These are phyloP conservation scores for Zeugodacus cucurbitae DNA, from an alignment of 1,140 invertebrate species.

Conservation along the genomic window DNA sequence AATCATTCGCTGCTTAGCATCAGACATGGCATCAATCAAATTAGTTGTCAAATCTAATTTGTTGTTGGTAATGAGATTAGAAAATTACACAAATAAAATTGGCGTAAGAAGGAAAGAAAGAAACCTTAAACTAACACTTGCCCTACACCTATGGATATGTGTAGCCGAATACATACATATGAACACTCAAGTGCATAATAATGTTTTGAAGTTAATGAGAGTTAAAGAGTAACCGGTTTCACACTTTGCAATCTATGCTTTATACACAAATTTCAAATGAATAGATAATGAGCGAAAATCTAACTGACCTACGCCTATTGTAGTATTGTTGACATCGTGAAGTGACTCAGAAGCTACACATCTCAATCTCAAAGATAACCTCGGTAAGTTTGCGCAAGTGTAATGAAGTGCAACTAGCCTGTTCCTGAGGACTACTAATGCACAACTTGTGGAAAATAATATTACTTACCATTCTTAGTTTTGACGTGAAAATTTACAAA, in stretches of 20 bases:
- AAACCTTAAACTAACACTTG: not conserved
- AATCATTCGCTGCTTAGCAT: not conserved
- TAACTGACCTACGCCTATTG: not conserved
- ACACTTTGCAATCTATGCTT: not conserved
- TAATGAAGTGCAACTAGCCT: no score
- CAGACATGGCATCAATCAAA: not conserved
- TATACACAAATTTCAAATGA: no score
- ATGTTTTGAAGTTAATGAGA: not conserved
- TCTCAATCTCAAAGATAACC: no score
- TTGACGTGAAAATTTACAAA: no score
- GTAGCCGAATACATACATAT: not conserved
- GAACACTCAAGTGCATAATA: not conserved
- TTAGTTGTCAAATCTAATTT: not conserved
- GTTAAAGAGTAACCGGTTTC: not conserved
- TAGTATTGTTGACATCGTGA: no score
- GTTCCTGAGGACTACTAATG: no score
- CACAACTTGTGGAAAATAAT: no score
- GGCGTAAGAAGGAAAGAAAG: not conserved
- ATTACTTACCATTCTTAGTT: no score
- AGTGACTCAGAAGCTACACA: no score
- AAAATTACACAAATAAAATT: not conserved
- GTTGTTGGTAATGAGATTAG: not conserved
- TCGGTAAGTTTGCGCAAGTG: no score
- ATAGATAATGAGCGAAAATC: not conserved
- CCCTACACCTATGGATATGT: not conserved